Evolutionary conservation across 2,797 vertebrate species (phyloP), one percentile per base, ranked within the genome.

Genomic region (Pseudochromis fuscus): DNA sequence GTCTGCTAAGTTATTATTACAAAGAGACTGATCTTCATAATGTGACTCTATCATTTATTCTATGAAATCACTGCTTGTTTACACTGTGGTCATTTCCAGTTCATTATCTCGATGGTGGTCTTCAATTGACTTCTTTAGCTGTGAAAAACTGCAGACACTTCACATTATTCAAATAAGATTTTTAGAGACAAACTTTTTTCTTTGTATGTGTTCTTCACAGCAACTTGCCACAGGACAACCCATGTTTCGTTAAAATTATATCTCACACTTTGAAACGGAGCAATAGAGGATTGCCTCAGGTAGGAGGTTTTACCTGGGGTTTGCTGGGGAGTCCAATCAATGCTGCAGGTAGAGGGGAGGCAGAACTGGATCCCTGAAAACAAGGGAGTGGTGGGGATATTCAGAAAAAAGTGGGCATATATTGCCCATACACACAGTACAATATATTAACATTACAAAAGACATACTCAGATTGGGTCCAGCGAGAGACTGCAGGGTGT

Each of bases 301-400:
- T 52, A 30, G 62, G 64, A 61, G 66, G 35, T 44, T 81, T 91
- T 93, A 94, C 93, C 93, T 94, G 93, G 92, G 72, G 91, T 89
- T 72, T 91, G 91, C 62, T 91, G 93, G 46, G 89, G 75, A 38
- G 86, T 89, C 87, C 89, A 85, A 67, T 95, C 93, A 76, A 90
- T 89, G 65, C 83, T 93, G 90, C 91, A 90, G 80, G 90, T 90
- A 52, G 92, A 94, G 42, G 94, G 92, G 61, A 95, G 93, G 84
- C 92, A 91, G 84, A 94, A 95, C 92, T 94, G 93, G 92, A 94
- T 94, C 72, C 94, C 94, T 95, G 92, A 67, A 93, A 92, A 91
- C 82, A 91, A 89, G 75, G 68, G 79, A 86, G 85, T 11, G 72
- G 59, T 84, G 77, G 75, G 86, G 74, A 86, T 66, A 71, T 88